Conservation (phyloP, 2,113 vertebrate genomes). For the Platichthys stellatus region DNA sequence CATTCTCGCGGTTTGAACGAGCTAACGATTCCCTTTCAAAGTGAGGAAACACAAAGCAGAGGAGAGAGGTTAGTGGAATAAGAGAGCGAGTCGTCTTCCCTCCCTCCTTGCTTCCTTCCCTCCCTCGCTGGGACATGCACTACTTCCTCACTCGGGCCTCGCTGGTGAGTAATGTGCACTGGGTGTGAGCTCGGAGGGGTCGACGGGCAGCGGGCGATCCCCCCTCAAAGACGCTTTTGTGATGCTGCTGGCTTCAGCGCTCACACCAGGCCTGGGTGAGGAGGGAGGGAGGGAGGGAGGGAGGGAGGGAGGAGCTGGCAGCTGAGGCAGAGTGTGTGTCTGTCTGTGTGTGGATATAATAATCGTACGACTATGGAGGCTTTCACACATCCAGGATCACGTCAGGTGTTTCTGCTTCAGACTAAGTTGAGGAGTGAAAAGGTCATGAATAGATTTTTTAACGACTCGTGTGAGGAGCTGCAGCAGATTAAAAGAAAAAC, state of each 20-base stretch:
- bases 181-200: constrained; percentile 68
- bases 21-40: constrained; percentile 24
- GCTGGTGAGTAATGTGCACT: constrained; percentile 55
- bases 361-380: constrained; percentile 11
- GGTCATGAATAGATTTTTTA: constrained; percentile 2
- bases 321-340: constrained; percentile 8
- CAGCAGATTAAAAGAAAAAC: not conserved
- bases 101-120: no score
- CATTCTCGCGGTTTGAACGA: constrained; percentile 19
- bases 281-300: constrained; percentile 23
- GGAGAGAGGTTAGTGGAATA: constrained; percentile 1
- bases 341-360: constrained; percentile 5
- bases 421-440: constrained; percentile 16
- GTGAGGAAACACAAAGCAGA: constrained; percentile 13
- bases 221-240: constrained; percentile 78
- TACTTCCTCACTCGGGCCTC: constrained; percentile 29
- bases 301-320: not conserved
- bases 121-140: constrained; percentile 23
- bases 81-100: not conserved
- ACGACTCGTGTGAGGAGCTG: not conserved
- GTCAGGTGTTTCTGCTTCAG: constrained; percentile 3
- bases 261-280: constrained; percentile 43
- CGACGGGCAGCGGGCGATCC: constrained; percentile 46
- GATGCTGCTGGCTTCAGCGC: constrained; percentile 64
- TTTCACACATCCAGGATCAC: constrained; percentile 21